Percentiles rank a stretch among this genome's conserved stretches.
Conservation (phyloP, 2,888 invertebrate genomes). For the Dicycla oo region DNA sequence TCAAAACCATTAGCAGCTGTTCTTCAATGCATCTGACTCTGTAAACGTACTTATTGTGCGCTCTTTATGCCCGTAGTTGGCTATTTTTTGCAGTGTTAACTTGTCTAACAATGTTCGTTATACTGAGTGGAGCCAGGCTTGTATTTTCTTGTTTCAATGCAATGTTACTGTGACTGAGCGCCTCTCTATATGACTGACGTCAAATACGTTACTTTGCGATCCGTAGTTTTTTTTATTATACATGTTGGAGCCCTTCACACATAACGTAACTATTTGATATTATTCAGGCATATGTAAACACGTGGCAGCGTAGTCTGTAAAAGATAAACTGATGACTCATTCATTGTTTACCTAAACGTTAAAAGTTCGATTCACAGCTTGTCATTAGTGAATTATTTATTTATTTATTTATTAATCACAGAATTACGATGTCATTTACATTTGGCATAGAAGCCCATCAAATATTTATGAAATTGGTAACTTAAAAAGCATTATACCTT, state of each 20-base stretch:
- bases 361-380: conserved; percentile 13
- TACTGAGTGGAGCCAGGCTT: conserved; percentile 34
- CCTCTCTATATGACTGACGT: conserved; percentile 36
- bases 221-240: background rate
- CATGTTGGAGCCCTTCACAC: conserved; percentile 1
- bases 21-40: conserved; percentile 9
- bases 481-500: background rate
- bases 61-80: conserved; percentile 1
- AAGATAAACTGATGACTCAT: conserved; percentile 7
- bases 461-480: background rate
- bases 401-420: too few species aligned
- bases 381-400: conserved; percentile 7
- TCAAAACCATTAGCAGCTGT: background rate
- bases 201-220: conserved; percentile 2
- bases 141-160: conserved; percentile 39
- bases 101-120: conserved; percentile 35
- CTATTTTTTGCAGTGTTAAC: conserved; percentile 31
- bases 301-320: background rate
- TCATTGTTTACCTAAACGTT: background rate
- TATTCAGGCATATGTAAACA: background rate
- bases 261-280: conserved; percentile 1
- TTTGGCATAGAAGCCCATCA: conserved; percentile 8
- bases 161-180: conserved; percentile 44
- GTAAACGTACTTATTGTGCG: conserved; percentile 27
- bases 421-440: conserved; percentile 21